These are phyloP conservation scores for Ormyrus labotus DNA, from an alignment of 2,888 invertebrate species.

Conservation along the genomic window DNA sequence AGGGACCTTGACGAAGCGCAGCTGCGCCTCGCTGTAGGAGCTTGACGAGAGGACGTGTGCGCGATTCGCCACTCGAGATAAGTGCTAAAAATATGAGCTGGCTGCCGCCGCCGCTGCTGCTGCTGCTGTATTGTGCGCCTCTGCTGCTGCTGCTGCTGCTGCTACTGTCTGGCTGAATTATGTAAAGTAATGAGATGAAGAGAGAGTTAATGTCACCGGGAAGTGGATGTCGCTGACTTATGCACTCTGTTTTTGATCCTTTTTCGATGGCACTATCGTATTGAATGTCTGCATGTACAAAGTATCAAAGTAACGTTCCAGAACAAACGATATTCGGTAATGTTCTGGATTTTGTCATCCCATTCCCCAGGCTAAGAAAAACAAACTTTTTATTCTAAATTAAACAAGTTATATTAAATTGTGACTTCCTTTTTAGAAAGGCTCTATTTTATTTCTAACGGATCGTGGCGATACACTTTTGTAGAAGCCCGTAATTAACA, in stretches of 20 bases:
- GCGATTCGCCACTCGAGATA: constrained; percentile 39
- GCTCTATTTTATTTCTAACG: too few species aligned
- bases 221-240: constrained; percentile 26
- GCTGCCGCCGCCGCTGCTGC: background rate
- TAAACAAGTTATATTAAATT: too few species aligned
- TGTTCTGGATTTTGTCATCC: too few species aligned
- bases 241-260: background rate
- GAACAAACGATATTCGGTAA: too few species aligned
- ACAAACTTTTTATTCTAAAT: too few species aligned
- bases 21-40: background rate
- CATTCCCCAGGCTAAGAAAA: too few species aligned
- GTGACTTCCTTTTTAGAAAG: too few species aligned
- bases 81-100: constrained; percentile 45
- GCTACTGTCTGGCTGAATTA: background rate
- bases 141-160: too few species aligned
- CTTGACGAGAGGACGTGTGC: constrained; percentile 6
- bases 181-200: constrained; percentile 32
- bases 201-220: constrained; percentile 1
- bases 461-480: too few species aligned
- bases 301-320: too few species aligned
- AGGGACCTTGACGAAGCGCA: constrained; percentile 8
- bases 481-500: constrained; percentile 59
- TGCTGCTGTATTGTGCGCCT: background rate
- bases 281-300: too few species aligned
- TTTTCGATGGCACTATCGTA: background rate